Evolutionary conservation across 2,888 invertebrate genomes (phyloP).

Genomic region (Microplitis manilae): DNA sequence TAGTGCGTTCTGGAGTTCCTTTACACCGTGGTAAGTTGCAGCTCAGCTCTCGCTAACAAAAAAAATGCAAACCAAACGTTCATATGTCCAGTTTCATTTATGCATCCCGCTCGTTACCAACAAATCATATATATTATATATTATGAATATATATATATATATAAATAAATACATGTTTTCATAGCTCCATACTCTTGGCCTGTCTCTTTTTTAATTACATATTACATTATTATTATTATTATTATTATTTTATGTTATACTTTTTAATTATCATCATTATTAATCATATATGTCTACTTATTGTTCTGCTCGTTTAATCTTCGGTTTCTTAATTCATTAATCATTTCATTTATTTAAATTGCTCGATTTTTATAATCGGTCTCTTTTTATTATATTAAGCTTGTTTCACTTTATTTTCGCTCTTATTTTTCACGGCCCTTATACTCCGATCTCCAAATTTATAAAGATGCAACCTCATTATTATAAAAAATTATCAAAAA

Average conservation of each 20-base stretch:
- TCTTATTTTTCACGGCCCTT: conserved; percentile 2
- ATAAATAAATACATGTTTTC: conserved; percentile 51
- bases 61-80: conserved; percentile 50
- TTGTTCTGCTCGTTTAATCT: conserved; percentile 20
- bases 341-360: conserved; percentile 2
- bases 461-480: background rate
- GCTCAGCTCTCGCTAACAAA: conserved; percentile 71
- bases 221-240: background rate
- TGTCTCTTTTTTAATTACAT: conserved; percentile 36
- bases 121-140: conserved; percentile 47
- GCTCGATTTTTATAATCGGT: conserved; percentile 17
- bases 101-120: conserved; percentile 56
- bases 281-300: background rate
- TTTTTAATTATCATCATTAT: conserved; percentile 7
- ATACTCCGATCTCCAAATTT: background rate
- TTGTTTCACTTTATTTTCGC: background rate
- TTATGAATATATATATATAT: background rate
- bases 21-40: conserved; percentile 98
- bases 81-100: conserved; percentile 48
- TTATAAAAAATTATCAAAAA: background rate
- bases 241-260: conserved; percentile 15
- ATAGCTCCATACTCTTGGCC: conserved; percentile 53
- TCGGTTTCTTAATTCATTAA: background rate
- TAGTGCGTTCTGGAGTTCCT: conserved; percentile 99
- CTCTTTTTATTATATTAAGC: background rate